Evolutionary conservation across 2,888 invertebrate genomes (phyloP).

Genomic region (Trimorus sp.): DNA sequence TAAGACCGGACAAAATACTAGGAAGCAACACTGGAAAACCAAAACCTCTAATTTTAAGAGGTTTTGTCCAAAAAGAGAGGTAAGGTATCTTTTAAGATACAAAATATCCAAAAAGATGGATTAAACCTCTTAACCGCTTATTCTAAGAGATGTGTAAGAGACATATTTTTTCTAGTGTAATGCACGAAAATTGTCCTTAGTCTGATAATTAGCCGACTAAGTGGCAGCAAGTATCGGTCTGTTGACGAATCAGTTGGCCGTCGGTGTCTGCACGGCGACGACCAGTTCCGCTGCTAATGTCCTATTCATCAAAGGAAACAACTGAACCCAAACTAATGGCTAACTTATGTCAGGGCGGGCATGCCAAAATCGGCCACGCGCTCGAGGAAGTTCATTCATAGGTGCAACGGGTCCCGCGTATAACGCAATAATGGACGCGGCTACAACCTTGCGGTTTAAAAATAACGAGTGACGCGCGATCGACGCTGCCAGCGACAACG

Average conservation of each 20-base stretch:
- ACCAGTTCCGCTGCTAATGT: conserved; percentile 21
- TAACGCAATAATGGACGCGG: conserved; percentile 41
- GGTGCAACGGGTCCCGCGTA: conserved; percentile 36
- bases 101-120: too few species aligned
- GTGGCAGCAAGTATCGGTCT: conserved; percentile 22
- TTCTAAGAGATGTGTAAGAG: too few species aligned
- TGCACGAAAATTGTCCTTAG: conserved; percentile 7
- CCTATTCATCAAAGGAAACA: conserved; percentile 45
- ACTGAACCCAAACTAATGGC: conserved; percentile 38
- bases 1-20: too few species aligned
- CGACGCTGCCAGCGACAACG: conserved; percentile 54
- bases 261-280: conserved; percentile 3
- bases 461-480: conserved; percentile 47
- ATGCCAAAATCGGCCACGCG: conserved; percentile 52
- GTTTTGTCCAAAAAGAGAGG: too few species aligned
- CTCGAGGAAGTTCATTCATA: conserved; percentile 61
- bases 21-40: too few species aligned
- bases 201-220: conserved; percentile 31
- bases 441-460: conserved; percentile 52
- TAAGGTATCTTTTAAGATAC: too few species aligned
- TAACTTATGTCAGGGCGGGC: conserved; percentile 37
- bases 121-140: too few species aligned
- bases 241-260: conserved; percentile 18
- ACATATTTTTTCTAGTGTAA: too few species aligned
- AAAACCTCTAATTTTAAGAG: too few species aligned